A percentile compares a stretch with the other conserved stretches of the same genome.
Evolutionary conservation across 2,797 vertebrate genomes (phyloP).

Genomic region (Esox lucius): DNA sequence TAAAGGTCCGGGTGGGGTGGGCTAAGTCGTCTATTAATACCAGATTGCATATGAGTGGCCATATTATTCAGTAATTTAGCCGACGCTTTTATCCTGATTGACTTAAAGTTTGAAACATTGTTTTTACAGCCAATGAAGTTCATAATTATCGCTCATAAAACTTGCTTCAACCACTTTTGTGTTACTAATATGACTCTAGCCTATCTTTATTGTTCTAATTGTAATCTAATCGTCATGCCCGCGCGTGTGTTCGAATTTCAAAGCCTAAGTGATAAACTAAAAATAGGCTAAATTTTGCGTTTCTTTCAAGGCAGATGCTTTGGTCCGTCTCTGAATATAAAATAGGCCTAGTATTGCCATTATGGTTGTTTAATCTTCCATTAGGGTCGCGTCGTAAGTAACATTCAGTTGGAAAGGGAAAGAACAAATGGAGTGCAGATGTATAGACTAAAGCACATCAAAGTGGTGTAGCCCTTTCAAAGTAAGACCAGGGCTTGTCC

Average conservation of each 20-base stretch:
- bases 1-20: neutral
- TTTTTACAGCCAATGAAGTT: neutral
- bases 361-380: slow-evolving; percentile 50
- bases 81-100: too few species aligned
- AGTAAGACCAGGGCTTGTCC: slow-evolving; percentile 71
- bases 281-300: neutral
- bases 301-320: neutral
- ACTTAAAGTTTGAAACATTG: too few species aligned
- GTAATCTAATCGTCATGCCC: neutral
- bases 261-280: neutral
- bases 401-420: slow-evolving; percentile 56
- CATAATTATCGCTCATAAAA: neutral
- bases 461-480: slow-evolving; percentile 70
- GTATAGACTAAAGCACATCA: slow-evolving; percentile 85
- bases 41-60: neutral
- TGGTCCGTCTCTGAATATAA: slow-evolving; percentile 14
- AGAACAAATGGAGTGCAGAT: slow-evolving; percentile 81
- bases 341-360: slow-evolving; percentile 47
- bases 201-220: too few species aligned
- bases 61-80: neutral
- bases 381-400: slow-evolving; percentile 75
- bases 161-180: neutral
- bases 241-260: neutral
- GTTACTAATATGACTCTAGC: too few species aligned
- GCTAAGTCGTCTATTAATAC: neutral